Percentiles rank a stretch among this genome's conserved stretches.
phyloP scores from a whole-genome alignment of 2,113 vertebrate species.

The Tyrannus savana region DNA sequence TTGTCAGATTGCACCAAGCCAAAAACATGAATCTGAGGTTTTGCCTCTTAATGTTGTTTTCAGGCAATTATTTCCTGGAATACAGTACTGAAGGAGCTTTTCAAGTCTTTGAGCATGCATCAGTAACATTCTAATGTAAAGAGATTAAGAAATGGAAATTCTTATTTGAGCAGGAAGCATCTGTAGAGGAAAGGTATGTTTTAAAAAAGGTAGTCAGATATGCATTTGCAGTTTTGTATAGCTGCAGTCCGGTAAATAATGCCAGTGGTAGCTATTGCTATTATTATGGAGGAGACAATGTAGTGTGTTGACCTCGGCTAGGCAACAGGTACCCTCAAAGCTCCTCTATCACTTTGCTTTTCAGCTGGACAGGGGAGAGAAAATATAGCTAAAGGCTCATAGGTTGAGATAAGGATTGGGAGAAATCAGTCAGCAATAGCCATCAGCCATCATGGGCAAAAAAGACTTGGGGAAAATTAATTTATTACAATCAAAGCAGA shows the following conservation, averaged over 20 bases:
- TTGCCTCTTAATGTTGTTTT: neutral
- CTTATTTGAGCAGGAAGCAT: neutral
- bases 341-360: accelerated
- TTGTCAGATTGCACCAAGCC: neutral
- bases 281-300: neutral
- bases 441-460: neutral
- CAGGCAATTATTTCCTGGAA: neutral
- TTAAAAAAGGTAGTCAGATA: neutral
- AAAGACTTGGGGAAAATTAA: neutral
- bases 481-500: neutral
- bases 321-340: neutral
- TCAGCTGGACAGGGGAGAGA: neutral
- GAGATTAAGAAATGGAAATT: neutral
- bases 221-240: neutral
- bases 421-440: neutral
- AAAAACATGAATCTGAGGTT: neutral
- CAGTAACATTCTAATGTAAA: neutral
- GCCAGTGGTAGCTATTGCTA: neutral
- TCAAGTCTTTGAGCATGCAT: neutral
- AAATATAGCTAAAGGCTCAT: neutral
- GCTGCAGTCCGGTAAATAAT: neutral
- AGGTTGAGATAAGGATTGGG: neutral
- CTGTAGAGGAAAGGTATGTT: neutral
- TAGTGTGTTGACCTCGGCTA: neutral
- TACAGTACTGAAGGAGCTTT: neutral